phyloP scores from a whole-genome alignment of 2,113 vertebrate species.

The Sebastes fasciatus region DNA sequence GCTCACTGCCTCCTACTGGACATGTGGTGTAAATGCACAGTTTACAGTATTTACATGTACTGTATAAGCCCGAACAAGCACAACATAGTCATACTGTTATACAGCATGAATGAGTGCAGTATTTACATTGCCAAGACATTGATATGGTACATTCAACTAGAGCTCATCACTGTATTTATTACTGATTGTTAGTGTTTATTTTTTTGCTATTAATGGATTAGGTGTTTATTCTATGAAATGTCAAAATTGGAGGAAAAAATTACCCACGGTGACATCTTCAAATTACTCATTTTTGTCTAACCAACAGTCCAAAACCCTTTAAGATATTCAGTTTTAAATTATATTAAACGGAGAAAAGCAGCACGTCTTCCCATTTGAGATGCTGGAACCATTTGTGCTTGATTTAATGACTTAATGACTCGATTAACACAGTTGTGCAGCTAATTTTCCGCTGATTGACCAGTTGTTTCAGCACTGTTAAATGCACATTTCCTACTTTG shows the following conservation, averaged over 20 bases:
- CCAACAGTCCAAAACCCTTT: neutral
- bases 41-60: neutral
- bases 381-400: neutral
- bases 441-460: neutral
- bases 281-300: neutral
- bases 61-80: neutral
- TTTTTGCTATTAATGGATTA: neutral
- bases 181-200: neutral
- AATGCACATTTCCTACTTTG: neutral
- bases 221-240: neutral
- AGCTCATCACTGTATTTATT: neutral
- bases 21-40: conserved; percentile 36
- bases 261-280: too few species aligned
- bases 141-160: neutral
- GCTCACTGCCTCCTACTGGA: conserved; percentile 75
- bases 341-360: neutral
- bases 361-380: neutral
- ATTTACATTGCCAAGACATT: neutral
- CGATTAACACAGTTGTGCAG: neutral
- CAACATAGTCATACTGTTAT: neutral
- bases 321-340: neutral
- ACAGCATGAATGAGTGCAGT: neutral
- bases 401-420: conserved; percentile 1
- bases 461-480: neutral
- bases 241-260: neutral